phyloP scores from a whole-genome alignment of 2,113 vertebrate species.

The Aplodontia rufa region DNA sequence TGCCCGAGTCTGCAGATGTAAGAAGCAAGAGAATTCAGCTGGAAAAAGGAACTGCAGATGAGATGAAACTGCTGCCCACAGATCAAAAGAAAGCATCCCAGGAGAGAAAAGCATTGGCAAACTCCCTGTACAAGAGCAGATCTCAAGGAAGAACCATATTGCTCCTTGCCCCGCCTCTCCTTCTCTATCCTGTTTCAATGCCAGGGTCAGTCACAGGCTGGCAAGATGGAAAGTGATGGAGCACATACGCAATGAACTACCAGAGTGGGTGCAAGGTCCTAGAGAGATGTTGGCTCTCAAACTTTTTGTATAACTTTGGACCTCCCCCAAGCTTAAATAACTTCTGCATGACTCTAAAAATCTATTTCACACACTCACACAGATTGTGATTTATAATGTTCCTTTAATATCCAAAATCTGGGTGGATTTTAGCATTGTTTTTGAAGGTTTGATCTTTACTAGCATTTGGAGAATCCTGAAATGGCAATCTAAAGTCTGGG shows the following conservation, averaged over 20 bases:
- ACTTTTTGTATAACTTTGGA: background rate
- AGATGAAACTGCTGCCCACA: background rate
- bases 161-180: background rate
- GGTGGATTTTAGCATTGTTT: background rate
- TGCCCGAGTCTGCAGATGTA: background rate
- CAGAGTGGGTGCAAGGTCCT: background rate
- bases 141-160: background rate
- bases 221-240: background rate
- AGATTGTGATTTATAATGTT: background rate
- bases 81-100: background rate
- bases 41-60: background rate
- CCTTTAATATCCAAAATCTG: background rate
- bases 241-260: fast-evolving
- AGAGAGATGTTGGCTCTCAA: background rate
- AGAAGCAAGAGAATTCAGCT: background rate
- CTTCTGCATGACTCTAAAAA: background rate
- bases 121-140: background rate
- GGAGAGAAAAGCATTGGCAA: background rate
- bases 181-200: background rate
- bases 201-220: background rate
- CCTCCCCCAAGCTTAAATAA: background rate
- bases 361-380: background rate
- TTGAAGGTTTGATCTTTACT: background rate
- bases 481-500: background rate
- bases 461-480: background rate